These are phyloP conservation scores for Dicycla oo DNA, from an alignment of 2,888 invertebrate species.

Conservation along the genomic window DNA sequence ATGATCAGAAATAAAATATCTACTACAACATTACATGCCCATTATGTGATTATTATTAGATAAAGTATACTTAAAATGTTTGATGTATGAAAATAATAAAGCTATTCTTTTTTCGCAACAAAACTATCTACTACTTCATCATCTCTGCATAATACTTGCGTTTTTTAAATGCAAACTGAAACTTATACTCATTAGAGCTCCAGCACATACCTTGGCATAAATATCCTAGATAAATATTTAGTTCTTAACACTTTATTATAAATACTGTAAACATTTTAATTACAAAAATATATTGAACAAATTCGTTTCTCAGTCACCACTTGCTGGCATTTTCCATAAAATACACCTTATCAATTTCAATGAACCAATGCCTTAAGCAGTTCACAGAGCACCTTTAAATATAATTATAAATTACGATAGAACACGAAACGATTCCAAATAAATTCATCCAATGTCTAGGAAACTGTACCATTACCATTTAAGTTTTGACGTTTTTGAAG, in stretches of 20 bases:
- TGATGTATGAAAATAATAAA: neutral
- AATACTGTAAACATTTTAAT: slow-evolving; percentile 26
- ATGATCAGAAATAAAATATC: neutral
- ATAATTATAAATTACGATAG: slow-evolving; percentile 1
- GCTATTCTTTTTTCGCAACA: neutral
- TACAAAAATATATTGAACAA: slow-evolving; percentile 15
- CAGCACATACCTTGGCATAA: slow-evolving; percentile 44
- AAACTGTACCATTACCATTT: neutral
- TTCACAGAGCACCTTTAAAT: neutral
- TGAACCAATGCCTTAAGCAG: neutral
- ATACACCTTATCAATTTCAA: slow-evolving; percentile 1
- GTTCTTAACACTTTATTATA: slow-evolving; percentile 16
- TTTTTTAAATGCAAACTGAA: neutral
- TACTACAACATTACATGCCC: neutral
- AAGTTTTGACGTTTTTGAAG: slow-evolving; percentile 21
- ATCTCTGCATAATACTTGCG: too few relatives aligned
- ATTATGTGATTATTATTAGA: neutral
- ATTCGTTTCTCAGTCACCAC: slow-evolving; percentile 20
- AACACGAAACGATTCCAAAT: slow-evolving; percentile 1
- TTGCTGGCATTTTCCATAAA: slow-evolving; percentile 2
- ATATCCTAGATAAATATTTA: slow-evolving; percentile 22
- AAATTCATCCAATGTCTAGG: slow-evolving; percentile 18
- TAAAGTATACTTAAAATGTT: neutral
- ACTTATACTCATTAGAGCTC: neutral
- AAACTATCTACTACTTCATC: too few relatives aligned